These are phyloP conservation scores for Acanthosepion pharaonis DNA, from an alignment of 2,888 invertebrate genomes.

Conservation along the genomic window DNA sequence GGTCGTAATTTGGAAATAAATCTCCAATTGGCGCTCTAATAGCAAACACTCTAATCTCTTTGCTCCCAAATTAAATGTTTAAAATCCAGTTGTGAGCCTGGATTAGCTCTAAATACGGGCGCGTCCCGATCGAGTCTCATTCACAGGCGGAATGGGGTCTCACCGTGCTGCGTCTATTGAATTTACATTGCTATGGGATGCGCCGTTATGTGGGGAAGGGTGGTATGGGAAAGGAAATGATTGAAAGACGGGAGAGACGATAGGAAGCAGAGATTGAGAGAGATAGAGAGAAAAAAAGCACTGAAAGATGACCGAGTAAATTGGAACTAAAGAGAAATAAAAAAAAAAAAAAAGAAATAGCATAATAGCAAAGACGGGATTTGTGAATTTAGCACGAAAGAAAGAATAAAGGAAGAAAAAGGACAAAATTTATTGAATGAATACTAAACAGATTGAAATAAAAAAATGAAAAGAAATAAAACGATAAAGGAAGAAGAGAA, in stretches of 20 bases:
- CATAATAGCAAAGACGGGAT: neutral
- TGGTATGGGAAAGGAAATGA: neutral
- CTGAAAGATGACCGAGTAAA: neutral
- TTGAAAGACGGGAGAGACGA: neutral
- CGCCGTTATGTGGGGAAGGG: neutral
- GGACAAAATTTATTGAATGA: neutral
- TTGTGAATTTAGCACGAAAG: neutral
- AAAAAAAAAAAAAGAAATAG: neutral
- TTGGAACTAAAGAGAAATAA: neutral
- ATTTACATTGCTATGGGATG: constrained; percentile 14
- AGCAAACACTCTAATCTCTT: constrained; percentile 34
- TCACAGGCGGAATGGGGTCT: constrained; percentile 21
- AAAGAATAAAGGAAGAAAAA: neutral
- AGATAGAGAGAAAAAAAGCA: neutral
- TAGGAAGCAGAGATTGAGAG: neutral
- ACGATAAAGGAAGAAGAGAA: neutral
- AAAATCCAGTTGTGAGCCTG: constrained; percentile 34
- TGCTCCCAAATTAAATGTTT: constrained; percentile 46
- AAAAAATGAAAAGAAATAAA: neutral
- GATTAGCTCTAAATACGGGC: constrained; percentile 38
- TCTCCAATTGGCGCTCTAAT: constrained; percentile 45
- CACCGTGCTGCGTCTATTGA: neutral
- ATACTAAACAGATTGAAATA: neutral
- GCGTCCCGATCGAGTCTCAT: constrained; percentile 1
- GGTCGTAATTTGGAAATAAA: constrained; percentile 35